Evolutionary conservation across 2,113 vertebrate genomes (phyloP), one percentile per base, ranked within the genome.

Genomic region (Ciconia stormi): DNA sequence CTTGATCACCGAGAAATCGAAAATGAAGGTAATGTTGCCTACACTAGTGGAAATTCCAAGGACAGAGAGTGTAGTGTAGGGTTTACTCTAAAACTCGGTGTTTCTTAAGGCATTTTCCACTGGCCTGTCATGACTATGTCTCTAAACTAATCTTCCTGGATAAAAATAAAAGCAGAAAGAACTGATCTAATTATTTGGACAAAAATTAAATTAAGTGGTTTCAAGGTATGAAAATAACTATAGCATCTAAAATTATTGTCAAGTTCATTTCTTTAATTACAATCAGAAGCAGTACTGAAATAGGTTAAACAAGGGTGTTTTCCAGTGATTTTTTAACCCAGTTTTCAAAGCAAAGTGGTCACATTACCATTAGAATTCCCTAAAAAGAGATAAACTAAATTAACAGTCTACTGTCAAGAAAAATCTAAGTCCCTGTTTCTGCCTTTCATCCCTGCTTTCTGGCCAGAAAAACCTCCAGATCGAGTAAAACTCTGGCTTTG

Each of bases 161-260:
- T 32, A n/a, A 85, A 91, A 70, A 79, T 18, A 56, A 92, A 82
- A 79, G 15, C 22, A 91, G 23, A 29, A 91, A 79, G 20, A 82
- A 59, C 2, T 53, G 22, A 46, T 6, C 6, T 79, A 84, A 69
- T 63, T 74, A 9, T 78, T 59, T 1, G 2, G 6, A 26, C 10
- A 38, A 59, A 89, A 86, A 42, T 16, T 13, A 80, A 74, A 32
- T 30, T 47, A 23, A 44, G 5, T 29, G 5, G 7, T 52, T 87
- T 87, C n/a, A 71, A 63, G 46, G 26, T 52, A 71, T 30, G 32
- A 78, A 87, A 91, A 71, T 32, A 76, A 53, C 7, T 46, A 6
- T 27, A 63, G 1, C 8, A 47, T 26, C 10, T 56, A 27, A 46
- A 79, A 46, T 74, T 42, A 42, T 50, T 82, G 5, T 47, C 17